Evolutionary conservation across 2,797 vertebrate genomes (phyloP).

Genomic region (Podargus strigoides): DNA sequence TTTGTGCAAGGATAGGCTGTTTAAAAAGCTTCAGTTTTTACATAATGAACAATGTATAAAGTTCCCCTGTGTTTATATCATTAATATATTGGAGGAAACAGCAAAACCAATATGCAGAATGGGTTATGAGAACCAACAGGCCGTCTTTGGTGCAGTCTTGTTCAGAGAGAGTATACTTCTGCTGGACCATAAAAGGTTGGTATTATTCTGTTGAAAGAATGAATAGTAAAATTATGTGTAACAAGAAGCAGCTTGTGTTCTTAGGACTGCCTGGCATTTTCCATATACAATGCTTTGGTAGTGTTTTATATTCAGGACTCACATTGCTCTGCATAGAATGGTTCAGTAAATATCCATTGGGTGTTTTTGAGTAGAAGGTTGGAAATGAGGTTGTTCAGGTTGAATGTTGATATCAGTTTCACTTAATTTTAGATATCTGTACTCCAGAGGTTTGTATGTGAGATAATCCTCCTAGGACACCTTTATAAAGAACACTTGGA

Average conservation of each 20-base stretch:
- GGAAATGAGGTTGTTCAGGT: not conserved
- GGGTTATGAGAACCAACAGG: constrained; percentile 15
- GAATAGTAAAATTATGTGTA: constrained; percentile 6
- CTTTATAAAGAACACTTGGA: not conserved
- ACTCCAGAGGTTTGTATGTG: not conserved
- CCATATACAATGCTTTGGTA: not conserved
- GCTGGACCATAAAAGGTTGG: constrained; percentile 7
- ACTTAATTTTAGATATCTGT: not conserved
- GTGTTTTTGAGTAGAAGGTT: not conserved
- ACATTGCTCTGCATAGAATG: not conserved
- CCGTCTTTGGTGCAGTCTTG: not conserved
- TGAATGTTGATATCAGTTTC: not conserved
- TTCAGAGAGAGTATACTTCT: not conserved
- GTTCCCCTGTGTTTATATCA: constrained; percentile 15
- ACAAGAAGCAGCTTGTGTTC: not conserved
- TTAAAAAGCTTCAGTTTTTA: not conserved
- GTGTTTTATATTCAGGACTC: not conserved
- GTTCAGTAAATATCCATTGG: not conserved
- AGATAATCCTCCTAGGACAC: not conserved
- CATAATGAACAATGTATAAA: not conserved
- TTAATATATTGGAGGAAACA: constrained; percentile 36
- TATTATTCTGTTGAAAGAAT: constrained; percentile 32
- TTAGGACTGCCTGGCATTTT: not conserved
- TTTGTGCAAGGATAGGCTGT: not conserved
- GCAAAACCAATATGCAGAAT: constrained; percentile 34